Evolutionary conservation across 2,888 invertebrate species (phyloP).

Genomic region (Agonopterix arenella): DNA sequence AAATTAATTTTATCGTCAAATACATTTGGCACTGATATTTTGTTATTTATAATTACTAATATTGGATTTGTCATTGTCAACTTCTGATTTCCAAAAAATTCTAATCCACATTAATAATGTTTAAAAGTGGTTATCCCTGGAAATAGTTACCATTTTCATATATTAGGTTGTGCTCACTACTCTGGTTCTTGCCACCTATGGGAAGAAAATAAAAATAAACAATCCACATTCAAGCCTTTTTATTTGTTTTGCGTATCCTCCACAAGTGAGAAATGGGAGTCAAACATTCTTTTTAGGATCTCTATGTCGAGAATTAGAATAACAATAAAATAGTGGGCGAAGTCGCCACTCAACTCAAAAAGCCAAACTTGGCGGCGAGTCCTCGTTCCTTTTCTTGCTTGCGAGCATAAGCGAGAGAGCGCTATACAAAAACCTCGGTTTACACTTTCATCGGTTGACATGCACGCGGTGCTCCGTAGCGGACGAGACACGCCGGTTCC

Average conservation of each 20-base stretch:
- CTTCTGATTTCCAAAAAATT: background rate
- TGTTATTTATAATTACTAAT: slow-evolving; percentile 4
- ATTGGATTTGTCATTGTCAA: background rate
- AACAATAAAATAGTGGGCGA: slow-evolving; percentile 56
- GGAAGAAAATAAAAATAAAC: slow-evolving; percentile 68
- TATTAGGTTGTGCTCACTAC: slow-evolving; percentile 69
- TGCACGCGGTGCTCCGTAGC: slow-evolving; percentile 67
- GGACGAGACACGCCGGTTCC: slow-evolving; percentile 53
- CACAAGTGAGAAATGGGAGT: background rate
- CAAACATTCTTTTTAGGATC: slow-evolving; percentile 7
- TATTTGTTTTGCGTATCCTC: slow-evolving; percentile 15
- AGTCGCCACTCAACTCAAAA: slow-evolving; percentile 52
- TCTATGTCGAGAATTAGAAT: slow-evolving; percentile 44
- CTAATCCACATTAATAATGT: slow-evolving; percentile 13
- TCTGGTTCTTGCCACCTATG: slow-evolving; percentile 71
- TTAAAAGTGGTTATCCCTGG: slow-evolving; percentile 67
- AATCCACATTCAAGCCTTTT: slow-evolving; percentile 42
- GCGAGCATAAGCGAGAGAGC: slow-evolving; percentile 49
- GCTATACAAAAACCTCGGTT: slow-evolving; percentile 73
- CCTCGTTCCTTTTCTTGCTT: slow-evolving; percentile 42
- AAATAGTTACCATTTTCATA: slow-evolving; percentile 74
- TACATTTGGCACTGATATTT: slow-evolving; percentile 6
- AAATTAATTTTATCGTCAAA: background rate
- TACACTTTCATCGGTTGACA: slow-evolving; percentile 75
- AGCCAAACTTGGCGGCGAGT: slow-evolving; percentile 44